Percentiles rank a stretch among this genome's conserved stretches.
phyloP scores from a whole-genome alignment of 1,140 invertebrate genomes.

The Tribolium castaneum region DNA sequence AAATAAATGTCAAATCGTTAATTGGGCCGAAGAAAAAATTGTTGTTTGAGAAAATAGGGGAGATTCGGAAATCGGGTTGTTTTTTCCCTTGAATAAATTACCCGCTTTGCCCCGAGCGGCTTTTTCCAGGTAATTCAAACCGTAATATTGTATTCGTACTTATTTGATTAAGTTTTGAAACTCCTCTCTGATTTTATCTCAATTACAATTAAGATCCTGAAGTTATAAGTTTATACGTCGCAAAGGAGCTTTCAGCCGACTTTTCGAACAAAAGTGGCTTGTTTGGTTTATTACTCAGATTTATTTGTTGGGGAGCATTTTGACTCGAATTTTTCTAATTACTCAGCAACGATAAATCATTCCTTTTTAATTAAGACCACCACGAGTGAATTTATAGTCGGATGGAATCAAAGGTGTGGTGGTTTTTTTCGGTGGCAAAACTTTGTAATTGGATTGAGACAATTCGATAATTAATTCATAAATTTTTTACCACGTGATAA shows the following conservation, averaged over 20 bases:
- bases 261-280: neutral
- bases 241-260: neutral
- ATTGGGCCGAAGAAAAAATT: neutral
- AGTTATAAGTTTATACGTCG: neutral
- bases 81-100: neutral
- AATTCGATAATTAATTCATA: conserved; percentile 1
- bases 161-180: neutral
- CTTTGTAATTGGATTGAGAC: neutral
- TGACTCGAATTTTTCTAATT: neutral
- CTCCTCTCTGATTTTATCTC: neutral
- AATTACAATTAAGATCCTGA: neutral
- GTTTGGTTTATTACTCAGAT: neutral
- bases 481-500: conserved; percentile 1
- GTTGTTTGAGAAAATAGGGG: neutral
- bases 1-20: neutral
- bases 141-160: neutral
- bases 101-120: neutral
- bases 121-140: neutral
- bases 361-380: neutral
- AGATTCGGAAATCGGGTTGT: neutral
- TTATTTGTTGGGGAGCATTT: neutral
- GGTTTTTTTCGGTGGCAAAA: neutral
- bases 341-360: neutral
- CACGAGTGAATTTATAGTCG: neutral
- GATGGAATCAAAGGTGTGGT: neutral